phyloP scores from a whole-genome alignment of 1,140 invertebrate genomes.

The Diachasmimorpha longicaudata region DNA sequence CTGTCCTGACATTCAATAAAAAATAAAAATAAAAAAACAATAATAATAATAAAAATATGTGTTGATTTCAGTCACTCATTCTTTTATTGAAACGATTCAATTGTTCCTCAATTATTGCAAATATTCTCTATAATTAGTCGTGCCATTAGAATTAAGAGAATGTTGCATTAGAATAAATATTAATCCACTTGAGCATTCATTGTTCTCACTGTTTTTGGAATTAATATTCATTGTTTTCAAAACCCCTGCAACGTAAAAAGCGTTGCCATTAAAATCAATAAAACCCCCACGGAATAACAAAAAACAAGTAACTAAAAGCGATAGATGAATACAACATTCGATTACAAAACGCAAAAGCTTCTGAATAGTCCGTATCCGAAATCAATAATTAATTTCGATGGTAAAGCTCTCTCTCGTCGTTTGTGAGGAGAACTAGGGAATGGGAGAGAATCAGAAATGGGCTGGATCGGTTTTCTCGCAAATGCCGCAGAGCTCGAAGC shows the following conservation, averaged over 20 bases:
- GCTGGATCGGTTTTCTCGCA: constrained; percentile 12
- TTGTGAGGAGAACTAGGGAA: constrained; percentile 3
- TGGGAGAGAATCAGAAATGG: constrained; percentile 31
- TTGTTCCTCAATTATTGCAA: too few relatives aligned
- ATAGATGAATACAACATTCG: constrained; percentile 46
- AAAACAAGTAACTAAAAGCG: constrained; percentile 27
- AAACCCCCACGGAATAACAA: background rate
- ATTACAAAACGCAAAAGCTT: constrained; percentile 44
- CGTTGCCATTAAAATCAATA: background rate
- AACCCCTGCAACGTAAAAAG: background rate
- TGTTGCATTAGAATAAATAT: too few relatives aligned
- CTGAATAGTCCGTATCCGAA: constrained; percentile 54
- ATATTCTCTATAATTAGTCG: too few relatives aligned
- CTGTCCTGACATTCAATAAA: background rate
- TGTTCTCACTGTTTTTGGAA: too few relatives aligned
- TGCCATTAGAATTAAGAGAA: too few relatives aligned
- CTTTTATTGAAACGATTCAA: too few relatives aligned
- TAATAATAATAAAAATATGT: too few relatives aligned
- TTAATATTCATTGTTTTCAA: background rate
- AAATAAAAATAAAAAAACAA: too few relatives aligned
- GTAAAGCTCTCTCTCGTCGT: constrained; percentile 19
- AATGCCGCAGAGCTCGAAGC: constrained; percentile 27
- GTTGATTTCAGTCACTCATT: too few relatives aligned
- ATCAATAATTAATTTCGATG: constrained; percentile 60
- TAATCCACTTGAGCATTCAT: too few relatives aligned